These are phyloP conservation scores for Hypotaenidia okinawae DNA, from an alignment of 2,797 vertebrate genomes.

Conservation along the genomic window DNA sequence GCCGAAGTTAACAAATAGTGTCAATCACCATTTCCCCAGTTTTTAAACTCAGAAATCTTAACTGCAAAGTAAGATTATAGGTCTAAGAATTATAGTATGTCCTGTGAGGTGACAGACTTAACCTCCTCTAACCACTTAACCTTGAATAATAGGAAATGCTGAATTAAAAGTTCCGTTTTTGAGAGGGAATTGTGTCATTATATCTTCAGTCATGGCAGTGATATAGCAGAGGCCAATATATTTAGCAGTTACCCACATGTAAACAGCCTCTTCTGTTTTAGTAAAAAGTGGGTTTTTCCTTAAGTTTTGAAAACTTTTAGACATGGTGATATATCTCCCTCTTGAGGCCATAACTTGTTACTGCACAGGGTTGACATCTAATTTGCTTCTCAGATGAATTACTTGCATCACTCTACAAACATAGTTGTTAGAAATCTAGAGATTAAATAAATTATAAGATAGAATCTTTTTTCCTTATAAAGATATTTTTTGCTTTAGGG, in stretches of 20 bases:
- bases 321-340: constrained; percentile 54
- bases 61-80: constrained; percentile 32
- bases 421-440: not conserved
- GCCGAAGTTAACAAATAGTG: not conserved
- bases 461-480: not conserved
- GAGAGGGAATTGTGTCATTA: not conserved
- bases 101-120: constrained; percentile 5
- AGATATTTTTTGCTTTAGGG: not conserved
- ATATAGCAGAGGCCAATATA: constrained; percentile 42
- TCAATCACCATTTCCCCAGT: not conserved
- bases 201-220: constrained; percentile 2
- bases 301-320: not conserved
- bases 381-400: not conserved
- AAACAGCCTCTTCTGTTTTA: not conserved
- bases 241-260: constrained; percentile 5
- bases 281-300: not conserved
- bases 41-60: not conserved
- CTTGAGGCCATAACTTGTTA: constrained; percentile 43
- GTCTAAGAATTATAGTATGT: constrained; percentile 34
- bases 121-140: constrained; percentile 35
- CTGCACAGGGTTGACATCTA: not conserved
- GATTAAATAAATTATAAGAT: not conserved
- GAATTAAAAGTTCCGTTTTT: constrained; percentile 5
- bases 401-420: not conserved
- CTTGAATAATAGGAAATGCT: constrained; percentile 8